Conservation (phyloP, 2,888 invertebrate genomes). For the Cerceris rybyensis region DNA sequence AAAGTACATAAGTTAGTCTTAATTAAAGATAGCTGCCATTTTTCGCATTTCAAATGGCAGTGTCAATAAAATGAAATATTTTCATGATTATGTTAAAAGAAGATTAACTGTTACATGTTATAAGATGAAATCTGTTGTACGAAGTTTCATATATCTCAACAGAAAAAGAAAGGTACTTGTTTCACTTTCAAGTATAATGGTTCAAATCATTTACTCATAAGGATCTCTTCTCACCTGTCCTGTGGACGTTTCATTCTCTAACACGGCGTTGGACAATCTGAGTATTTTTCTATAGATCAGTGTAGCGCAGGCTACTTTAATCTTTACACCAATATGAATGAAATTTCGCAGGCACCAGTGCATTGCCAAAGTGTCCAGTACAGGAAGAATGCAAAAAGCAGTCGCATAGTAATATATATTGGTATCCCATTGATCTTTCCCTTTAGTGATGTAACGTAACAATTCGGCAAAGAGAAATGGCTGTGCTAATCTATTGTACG, state of each 20-base stretch:
- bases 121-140: no score
- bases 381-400: conserved; percentile 76
- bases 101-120: no score
- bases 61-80: no score
- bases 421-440: conserved; percentile 53
- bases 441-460: conserved; percentile 70
- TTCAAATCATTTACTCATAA: neutral
- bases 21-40: no score
- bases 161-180: no score
- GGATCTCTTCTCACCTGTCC: conserved; percentile 83
- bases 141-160: no score
- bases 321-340: conserved; percentile 87
- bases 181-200: no score
- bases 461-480: conserved; percentile 74
- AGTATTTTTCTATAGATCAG: conserved; percentile 90
- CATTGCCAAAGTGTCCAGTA: conserved; percentile 77
- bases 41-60: no score
- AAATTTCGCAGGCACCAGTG: conserved; percentile 87
- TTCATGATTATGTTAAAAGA: no score
- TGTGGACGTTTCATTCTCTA: conserved; percentile 88
- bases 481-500: conserved; percentile 72
- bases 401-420: conserved; percentile 82
- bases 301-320: conserved; percentile 87
- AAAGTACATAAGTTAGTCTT: no score
- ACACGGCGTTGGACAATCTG: conserved; percentile 85